A percentile compares a stretch with the other conserved stretches of the same genome.
Evolutionary conservation across 1,140 invertebrate genomes (phyloP).

Genomic region (Ooceraea biroi): DNA sequence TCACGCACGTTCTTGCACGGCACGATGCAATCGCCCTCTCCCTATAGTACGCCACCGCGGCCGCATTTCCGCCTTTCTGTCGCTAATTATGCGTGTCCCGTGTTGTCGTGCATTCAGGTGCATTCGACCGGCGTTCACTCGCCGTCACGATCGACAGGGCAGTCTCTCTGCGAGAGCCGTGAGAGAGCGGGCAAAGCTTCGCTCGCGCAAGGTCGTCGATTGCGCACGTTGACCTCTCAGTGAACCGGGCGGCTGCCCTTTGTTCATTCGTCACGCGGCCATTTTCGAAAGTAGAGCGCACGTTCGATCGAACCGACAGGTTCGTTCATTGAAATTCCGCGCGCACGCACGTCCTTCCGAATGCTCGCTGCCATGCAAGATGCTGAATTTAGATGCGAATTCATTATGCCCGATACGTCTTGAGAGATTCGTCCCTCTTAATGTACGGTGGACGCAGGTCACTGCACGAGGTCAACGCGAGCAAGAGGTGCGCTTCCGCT

Average conservation of each 20-base stretch:
- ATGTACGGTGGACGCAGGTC: constrained; percentile 14
- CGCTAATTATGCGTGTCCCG: constrained; percentile 69
- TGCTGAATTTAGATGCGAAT: background rate
- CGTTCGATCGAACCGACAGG: background rate
- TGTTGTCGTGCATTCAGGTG: constrained; percentile 53
- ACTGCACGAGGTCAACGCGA: background rate
- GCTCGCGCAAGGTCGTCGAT: constrained; percentile 8
- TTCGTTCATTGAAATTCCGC: constrained; percentile 15
- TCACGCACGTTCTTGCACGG: background rate
- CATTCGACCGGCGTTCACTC: constrained; percentile 15
- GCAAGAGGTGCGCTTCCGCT: background rate
- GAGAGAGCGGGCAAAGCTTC: constrained; percentile 6
- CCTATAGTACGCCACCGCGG: constrained; percentile 30
- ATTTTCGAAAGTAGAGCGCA: background rate
- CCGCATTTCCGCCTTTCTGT: constrained; percentile 64
- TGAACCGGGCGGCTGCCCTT: too few relatives aligned
- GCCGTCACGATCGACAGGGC: constrained; percentile 30
- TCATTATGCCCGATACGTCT: constrained; percentile 20
- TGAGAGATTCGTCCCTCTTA: constrained; percentile 11
- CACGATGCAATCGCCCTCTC: constrained; percentile 44
- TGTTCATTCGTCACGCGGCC: background rate
- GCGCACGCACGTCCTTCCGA: background rate
- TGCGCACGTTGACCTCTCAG: background rate
- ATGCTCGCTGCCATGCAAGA: background rate
- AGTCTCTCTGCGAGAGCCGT: background rate